These are phyloP conservation scores for Hirudo medicinalis DNA, from an alignment of 1,140 invertebrate genomes.

Conservation along the genomic window DNA sequence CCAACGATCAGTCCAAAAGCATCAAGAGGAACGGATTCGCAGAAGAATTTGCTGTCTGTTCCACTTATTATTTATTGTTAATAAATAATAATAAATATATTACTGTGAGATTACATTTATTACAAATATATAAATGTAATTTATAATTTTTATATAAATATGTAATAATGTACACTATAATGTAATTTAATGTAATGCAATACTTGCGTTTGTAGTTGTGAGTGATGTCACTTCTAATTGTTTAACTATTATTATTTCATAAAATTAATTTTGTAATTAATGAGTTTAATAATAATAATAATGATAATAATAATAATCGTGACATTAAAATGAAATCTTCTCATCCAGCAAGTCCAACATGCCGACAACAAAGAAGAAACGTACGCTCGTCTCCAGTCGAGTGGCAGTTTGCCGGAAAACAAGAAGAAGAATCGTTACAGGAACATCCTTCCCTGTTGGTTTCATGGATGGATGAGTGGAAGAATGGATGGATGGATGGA, in stretches of 20 bases:
- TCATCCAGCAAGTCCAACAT: slow-evolving; percentile 64
- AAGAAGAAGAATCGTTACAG: slow-evolving; percentile 92
- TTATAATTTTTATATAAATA: too few relatives aligned
- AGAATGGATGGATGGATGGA: too few relatives aligned
- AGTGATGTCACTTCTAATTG: too few relatives aligned
- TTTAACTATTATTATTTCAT: too few relatives aligned
- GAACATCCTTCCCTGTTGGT: slow-evolving; percentile 94
- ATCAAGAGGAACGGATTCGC: slow-evolving; percentile 81
- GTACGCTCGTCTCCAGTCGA: slow-evolving; percentile 82
- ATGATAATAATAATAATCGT: too few relatives aligned
- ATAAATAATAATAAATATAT: slow-evolving; percentile 61
- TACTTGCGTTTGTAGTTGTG: too few relatives aligned
- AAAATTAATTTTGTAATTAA: too few relatives aligned
- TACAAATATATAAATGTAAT: too few relatives aligned
- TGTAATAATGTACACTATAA: too few relatives aligned
- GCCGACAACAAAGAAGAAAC: slow-evolving; percentile 78
- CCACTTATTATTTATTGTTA: slow-evolving; percentile 49
- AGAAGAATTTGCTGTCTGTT: slow-evolving; percentile 81
- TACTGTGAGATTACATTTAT: too few relatives aligned
- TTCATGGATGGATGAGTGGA: slow-evolving; percentile 32
- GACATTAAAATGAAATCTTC: slow-evolving; percentile 8
- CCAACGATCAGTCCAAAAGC: background rate
- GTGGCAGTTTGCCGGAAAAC: slow-evolving; percentile 87
- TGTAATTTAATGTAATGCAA: too few relatives aligned
- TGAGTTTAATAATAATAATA: slow-evolving; percentile 1